Evolutionary conservation across 1,140 invertebrate species (phyloP), one percentile per base, ranked within the genome.

Genomic region (Bombus vancouverensis): DNA sequence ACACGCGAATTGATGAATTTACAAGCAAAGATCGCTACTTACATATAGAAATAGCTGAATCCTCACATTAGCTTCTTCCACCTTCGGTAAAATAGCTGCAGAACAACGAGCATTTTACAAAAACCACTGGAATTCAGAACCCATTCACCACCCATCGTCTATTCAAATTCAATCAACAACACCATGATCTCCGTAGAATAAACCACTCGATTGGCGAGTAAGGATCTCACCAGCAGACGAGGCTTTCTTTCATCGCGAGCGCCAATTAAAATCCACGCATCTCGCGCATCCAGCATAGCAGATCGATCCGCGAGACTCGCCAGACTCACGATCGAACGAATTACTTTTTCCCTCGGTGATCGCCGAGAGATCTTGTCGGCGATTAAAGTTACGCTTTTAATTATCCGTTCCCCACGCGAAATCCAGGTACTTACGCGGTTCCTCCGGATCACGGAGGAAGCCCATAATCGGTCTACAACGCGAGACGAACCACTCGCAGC

Each of bases 331-430:
- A 42, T 22, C 62, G 47, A 22, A n/a, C 57, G 57, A 32, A 77
- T 77, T 42, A 34, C 37, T 13, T 37, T 78, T 47, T 47, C 34
- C 42, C 28, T 28, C 28, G 59, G 2, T 15, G 39, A 22, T 78
- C n/a, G 15, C 3, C 5, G 37, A 65, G 57, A 65, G 62, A 76
- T 76, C 57, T 39, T 32, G 42, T 47, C 65, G 65, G 32, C 32
- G 77, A 80, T 80, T 80, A 70, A 68, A 68, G 65, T 68, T 53
- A 80, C 25, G 77, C 77, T 80, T 80, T 68, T 70, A 80, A 70
- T 70, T 68, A 70, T 34, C 32, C 44, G 71, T 42, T 82, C 28
- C 53, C 37, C 80, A 65, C 28, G 70, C 39, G 80, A 82, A 65
- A 74, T 82, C 32, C 59, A 18, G 32, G 57, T 59, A 59, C 57